These are phyloP conservation scores for Apodemus speciosus DNA, from an alignment of 2,113 vertebrate species.

Conservation along the genomic window DNA sequence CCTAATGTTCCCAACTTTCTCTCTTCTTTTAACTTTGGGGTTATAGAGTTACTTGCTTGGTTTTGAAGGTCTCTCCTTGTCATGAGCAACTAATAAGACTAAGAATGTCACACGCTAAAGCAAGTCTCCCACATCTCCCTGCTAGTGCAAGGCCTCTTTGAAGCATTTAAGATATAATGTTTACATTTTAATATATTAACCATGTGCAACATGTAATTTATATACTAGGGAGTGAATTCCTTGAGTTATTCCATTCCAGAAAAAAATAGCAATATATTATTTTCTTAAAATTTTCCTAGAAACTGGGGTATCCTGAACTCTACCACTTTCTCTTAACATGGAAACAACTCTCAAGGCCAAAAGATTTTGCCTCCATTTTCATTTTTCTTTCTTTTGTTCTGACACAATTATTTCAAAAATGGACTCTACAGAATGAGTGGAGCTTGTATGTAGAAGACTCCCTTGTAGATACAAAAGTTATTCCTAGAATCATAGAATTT, in stretches of 20 bases:
- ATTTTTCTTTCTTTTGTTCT: neutral
- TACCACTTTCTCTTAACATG: neutral
- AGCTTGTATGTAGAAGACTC: neutral
- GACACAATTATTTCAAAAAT: neutral
- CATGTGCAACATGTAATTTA: neutral
- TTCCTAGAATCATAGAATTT: neutral
- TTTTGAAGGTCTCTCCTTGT: neutral
- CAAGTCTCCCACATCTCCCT: neutral
- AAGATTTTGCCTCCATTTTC: neutral
- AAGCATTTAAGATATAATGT: neutral
- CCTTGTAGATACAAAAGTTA: neutral
- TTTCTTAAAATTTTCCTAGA: neutral
- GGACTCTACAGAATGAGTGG: neutral
- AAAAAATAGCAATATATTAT: conserved; percentile 26
- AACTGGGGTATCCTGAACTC: neutral
- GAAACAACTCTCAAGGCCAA: conserved; percentile 12
- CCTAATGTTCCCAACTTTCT: neutral
- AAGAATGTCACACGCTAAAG: neutral
- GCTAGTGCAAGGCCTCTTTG: neutral
- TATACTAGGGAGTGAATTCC: conserved; percentile 16
- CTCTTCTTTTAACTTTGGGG: neutral
- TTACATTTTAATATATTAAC: conserved; percentile 30
- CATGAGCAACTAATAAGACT: neutral
- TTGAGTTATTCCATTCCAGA: neutral
- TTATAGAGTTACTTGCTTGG: neutral